These are phyloP conservation scores for Calliscelio sp. DNA, from an alignment of 2,888 invertebrate species.

Conservation along the genomic window DNA sequence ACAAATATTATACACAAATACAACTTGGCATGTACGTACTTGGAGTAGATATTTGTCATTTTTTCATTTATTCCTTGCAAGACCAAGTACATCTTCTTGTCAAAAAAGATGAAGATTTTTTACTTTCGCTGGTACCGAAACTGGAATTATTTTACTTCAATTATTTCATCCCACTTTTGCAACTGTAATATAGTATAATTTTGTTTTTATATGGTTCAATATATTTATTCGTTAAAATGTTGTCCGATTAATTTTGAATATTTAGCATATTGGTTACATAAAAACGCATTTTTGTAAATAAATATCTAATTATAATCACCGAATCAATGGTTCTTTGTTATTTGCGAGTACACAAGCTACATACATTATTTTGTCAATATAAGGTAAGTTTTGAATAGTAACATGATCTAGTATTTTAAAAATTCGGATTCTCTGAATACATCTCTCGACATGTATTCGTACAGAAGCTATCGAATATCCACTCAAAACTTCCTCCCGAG, in stretches of 20 bases:
- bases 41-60: constrained; percentile 32
- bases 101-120: constrained; percentile 24
- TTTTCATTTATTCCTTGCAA: constrained; percentile 45
- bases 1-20: constrained; percentile 37
- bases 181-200: too few relatives aligned
- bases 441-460: constrained; percentile 65
- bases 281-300: too few relatives aligned
- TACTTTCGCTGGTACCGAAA: constrained; percentile 42
- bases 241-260: neutral
- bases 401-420: constrained; percentile 63
- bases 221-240: neutral
- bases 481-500: constrained; percentile 61
- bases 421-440: constrained; percentile 57
- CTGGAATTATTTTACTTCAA: constrained; percentile 52
- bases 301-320: neutral
- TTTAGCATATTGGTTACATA: neutral
- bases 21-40: constrained; percentile 59
- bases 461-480: constrained; percentile 68
- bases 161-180: neutral
- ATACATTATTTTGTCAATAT: constrained; percentile 50
- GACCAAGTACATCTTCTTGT: constrained; percentile 8
- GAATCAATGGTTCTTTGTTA: constrained; percentile 30
- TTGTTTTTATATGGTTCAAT: too few relatives aligned
- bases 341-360: constrained; percentile 43
- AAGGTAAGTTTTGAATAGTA: constrained; percentile 6